Evolutionary conservation across 1,140 invertebrate species (phyloP).

Genomic region (Tetramorium parvispinum): DNA sequence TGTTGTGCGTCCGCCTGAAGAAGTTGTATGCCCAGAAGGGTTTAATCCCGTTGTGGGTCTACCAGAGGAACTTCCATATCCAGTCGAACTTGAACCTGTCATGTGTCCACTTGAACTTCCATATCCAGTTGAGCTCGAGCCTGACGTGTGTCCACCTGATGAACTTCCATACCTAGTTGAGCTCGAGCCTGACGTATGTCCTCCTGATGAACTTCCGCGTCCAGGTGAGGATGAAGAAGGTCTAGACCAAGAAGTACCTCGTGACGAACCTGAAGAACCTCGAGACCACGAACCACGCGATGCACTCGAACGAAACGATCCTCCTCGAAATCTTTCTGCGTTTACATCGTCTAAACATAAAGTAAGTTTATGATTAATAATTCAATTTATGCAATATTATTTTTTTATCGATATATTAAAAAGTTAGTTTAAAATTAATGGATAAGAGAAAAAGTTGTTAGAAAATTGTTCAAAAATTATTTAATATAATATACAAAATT

Average conservation of each 20-base stretch:
- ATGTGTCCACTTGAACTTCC: neutral
- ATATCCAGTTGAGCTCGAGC: neutral
- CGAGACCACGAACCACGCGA: neutral
- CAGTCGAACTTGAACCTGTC: neutral
- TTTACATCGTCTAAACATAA: conserved; percentile 29
- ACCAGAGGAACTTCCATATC: neutral
- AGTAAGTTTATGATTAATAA: neutral
- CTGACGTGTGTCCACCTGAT: neutral
- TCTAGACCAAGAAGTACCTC: neutral
- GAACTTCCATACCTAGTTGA: neutral
- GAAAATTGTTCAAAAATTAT: neutral
- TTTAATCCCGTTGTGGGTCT: neutral
- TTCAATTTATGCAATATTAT: neutral
- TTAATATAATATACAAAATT: neutral
- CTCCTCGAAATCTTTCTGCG: neutral
- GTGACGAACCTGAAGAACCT: neutral
- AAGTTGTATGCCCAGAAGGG: neutral
- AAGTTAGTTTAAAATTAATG: neutral
- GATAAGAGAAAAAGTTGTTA: neutral
- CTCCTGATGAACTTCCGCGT: neutral
- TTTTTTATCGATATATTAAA: neutral
- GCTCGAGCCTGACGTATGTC: neutral
- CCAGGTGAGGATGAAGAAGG: neutral
- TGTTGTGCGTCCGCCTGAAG: neutral
- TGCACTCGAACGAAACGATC: neutral